Conservation (phyloP, 2,113 vertebrate species). For the Podilymbus podiceps region DNA sequence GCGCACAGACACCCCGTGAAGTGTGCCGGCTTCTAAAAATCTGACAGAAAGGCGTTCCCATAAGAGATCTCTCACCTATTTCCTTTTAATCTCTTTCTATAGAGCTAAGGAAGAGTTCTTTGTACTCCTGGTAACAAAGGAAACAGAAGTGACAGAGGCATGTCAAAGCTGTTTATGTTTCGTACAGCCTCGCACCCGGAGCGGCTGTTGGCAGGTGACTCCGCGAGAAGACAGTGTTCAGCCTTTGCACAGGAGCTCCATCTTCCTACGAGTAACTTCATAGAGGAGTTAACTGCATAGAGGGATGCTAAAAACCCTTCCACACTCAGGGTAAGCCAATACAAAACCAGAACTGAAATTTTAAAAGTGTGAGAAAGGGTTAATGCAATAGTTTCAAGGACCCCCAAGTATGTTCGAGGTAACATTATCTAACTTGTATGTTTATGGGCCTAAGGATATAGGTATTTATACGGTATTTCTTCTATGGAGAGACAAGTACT, state of each 20-base stretch:
- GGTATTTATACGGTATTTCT: background rate
- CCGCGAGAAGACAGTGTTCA: background rate
- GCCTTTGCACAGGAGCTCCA: background rate
- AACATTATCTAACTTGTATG: background rate
- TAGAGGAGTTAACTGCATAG: background rate
- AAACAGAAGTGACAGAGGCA: conserved; percentile 23
- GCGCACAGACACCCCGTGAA: background rate
- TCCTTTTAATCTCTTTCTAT: conserved; percentile 16
- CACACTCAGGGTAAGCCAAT: background rate
- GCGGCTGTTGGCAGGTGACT: background rate
- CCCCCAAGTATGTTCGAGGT: background rate
- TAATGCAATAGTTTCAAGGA: background rate
- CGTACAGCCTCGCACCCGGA: background rate
- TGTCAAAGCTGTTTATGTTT: conserved; percentile 9
- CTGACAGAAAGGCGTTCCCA: background rate
- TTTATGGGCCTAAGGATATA: background rate
- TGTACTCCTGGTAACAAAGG: conserved; percentile 42
- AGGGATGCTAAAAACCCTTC: background rate
- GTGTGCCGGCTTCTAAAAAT: background rate
- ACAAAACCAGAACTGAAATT: background rate
- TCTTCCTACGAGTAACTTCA: background rate
- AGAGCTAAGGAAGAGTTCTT: conserved; percentile 3
- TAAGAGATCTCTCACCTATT: conserved; percentile 20
- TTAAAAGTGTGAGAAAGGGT: background rate
- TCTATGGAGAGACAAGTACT: background rate